Base-by-base conservation (phyloP, 2,888 invertebrate species). In the Eupithecia subumbrata region DNA sequence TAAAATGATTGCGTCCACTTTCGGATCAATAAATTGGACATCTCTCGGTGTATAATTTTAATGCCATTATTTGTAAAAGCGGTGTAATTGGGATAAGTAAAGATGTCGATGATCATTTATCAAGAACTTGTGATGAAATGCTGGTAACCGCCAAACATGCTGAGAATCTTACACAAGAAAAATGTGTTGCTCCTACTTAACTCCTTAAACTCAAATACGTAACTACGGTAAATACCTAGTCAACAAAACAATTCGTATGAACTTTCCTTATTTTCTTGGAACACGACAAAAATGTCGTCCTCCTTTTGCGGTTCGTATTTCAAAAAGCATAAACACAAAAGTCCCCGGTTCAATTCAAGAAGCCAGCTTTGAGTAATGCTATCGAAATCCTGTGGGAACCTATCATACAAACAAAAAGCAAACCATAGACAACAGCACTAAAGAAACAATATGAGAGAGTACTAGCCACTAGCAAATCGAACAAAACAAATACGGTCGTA, bases 401-500 rank as follows among this genome's bases (percentile, higher is more conserved):
- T 78, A 78, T 77, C 73, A 80, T 75, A 67, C 69, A 48, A 79
- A 45, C 70, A 76, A 78, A 71, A 80, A 78, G 76, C 76, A 81
- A 82, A 78, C 78, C 71, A 78, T 75, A 78, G 74, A 77, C 77
- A 76, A 74, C 74, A 72, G 78, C 79, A 80, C 80, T 81, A 81
- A 83, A 82, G 82, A 82, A 82, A 83, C 83, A 83, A 83, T 83
- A 83, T 92, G 91, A 91, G 91, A 91, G 90, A 89, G 90, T 87
- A 88, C 89, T 90, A 88, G 88, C 89, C 89, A 90, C 90, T 89
- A 87, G 89, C 90, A 92, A 94, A 93, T 92, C 91, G 91, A 92
- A 91, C 89, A 93, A 94, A 94, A 94, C 92, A 89, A 90, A 90
- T 88, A 90, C 87, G 82, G 85, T 84, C 88, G 91, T 92, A 91